phyloP scores from a whole-genome alignment of 2,888 invertebrate genomes.

The Ariolimax columbianus region DNA sequence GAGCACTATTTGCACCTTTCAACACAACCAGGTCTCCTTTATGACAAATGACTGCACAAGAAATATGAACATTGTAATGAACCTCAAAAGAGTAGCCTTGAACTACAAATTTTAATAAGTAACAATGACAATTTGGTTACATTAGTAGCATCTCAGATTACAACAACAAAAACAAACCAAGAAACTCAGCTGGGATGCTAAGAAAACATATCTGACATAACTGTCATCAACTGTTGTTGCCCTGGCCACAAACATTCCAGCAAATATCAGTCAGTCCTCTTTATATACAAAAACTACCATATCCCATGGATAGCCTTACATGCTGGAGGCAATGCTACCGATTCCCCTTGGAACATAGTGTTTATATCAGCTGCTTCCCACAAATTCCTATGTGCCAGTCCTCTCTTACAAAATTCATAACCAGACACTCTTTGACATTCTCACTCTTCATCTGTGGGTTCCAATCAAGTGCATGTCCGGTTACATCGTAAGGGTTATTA shows the following conservation, averaged over 20 bases:
- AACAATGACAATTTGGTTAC: neutral
- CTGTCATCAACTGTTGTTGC: neutral
- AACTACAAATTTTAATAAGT: neutral
- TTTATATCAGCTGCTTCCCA: too few species aligned
- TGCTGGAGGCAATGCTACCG: too few species aligned
- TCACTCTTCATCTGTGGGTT: too few species aligned
- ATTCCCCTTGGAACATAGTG: too few species aligned
- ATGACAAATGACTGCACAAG: neutral
- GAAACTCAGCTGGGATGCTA: neutral
- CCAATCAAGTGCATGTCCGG: too few species aligned
- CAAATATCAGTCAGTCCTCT: neutral
- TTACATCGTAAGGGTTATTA: too few species aligned
- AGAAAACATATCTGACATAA: neutral
- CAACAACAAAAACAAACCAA: neutral
- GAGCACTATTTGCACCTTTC: constrained; percentile 3
- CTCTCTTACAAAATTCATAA: too few species aligned
- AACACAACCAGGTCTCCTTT: neutral
- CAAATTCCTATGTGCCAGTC: too few species aligned
- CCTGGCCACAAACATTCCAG: neutral
- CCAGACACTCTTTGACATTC: too few species aligned
- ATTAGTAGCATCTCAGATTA: neutral
- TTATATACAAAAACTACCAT: neutral
- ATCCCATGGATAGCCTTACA: too few species aligned
- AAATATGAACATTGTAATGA: neutral
- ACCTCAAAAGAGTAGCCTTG: neutral